A percentile compares a stretch with the other conserved stretches of the same genome.
These are phyloP conservation scores for Dendrophyllia cribrosa DNA, from an alignment of 64 coral and sea anemone genomes.

Conservation along the genomic window DNA sequence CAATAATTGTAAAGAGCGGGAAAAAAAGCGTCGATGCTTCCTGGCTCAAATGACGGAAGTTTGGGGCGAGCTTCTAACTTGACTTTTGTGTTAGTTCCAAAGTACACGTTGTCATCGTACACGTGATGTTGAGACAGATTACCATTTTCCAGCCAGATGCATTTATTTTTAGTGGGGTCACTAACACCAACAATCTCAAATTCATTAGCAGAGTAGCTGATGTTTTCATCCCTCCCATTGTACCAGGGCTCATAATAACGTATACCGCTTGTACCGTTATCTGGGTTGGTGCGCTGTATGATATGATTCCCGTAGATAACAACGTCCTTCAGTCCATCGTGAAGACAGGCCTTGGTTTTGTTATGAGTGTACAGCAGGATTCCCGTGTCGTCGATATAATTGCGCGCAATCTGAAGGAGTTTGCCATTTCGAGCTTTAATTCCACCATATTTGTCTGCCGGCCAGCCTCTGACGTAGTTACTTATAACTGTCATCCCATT, in stretches of 20 bases:
- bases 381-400: conserved; percentile 50
- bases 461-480: conserved; percentile 56
- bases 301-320: conserved; percentile 55
- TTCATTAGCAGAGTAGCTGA: conserved; percentile 26
- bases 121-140: conserved; percentile 15
- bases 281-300: conserved; percentile 8
- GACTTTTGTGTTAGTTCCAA: background rate
- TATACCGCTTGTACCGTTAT: background rate
- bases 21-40: background rate
- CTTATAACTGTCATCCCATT: background rate
- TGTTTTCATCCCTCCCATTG: conserved; percentile 22
- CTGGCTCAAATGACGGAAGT: background rate
- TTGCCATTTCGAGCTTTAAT: conserved; percentile 47
- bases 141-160: conserved; percentile 49
- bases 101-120: conserved; percentile 38
- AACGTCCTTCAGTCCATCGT: conserved; percentile 27
- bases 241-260: conserved; percentile 6
- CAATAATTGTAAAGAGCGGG: background rate
- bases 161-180: background rate
- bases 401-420: background rate
- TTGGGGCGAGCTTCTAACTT: background rate
- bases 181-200: conserved; percentile 37
- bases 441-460: background rate
- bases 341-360: background rate
- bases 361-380: conserved; percentile 41